Percentiles rank a stretch among this genome's conserved stretches.
Evolutionary conservation across 2,797 vertebrate species (phyloP).

Genomic region (Anguilla anguilla): DNA sequence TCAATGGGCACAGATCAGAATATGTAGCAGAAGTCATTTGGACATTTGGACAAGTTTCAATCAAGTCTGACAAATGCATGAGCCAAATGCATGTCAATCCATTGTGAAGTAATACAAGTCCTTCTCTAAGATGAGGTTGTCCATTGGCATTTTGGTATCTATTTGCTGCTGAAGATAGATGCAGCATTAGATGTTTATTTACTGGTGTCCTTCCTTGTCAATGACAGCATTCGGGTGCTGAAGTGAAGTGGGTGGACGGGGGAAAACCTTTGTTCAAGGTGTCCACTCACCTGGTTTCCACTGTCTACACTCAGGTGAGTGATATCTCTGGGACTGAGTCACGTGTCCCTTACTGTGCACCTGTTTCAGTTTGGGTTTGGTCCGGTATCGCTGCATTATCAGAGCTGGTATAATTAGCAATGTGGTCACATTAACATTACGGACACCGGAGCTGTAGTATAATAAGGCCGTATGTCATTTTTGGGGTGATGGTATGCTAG

Average conservation of each 20-base stretch:
- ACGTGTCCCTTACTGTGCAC: not conserved
- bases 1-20: not conserved
- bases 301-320: slow-evolving; percentile 91
- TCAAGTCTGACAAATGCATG: not conserved
- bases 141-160: not conserved
- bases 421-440: not conserved
- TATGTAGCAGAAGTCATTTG: not conserved
- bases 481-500: not conserved
- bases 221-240: slow-evolving; percentile 84
- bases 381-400: not conserved
- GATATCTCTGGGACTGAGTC: not conserved
- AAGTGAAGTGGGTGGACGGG: slow-evolving; percentile 96
- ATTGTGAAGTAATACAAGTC: not conserved
- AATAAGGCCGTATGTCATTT: not conserved
- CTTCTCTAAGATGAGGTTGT: not conserved
- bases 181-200: not conserved
- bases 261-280: slow-evolving; percentile 88
- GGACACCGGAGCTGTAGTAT: not conserved
- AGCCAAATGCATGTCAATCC: not conserved
- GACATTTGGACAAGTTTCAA: not conserved
- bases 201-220: not conserved
- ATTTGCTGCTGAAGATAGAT: not conserved
- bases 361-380: not conserved
- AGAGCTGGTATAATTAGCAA: not conserved
- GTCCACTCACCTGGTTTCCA: slow-evolving; percentile 93